Base-by-base conservation (phyloP, 2,888 invertebrate species). In the Drosophila austrosaltans region DNA sequence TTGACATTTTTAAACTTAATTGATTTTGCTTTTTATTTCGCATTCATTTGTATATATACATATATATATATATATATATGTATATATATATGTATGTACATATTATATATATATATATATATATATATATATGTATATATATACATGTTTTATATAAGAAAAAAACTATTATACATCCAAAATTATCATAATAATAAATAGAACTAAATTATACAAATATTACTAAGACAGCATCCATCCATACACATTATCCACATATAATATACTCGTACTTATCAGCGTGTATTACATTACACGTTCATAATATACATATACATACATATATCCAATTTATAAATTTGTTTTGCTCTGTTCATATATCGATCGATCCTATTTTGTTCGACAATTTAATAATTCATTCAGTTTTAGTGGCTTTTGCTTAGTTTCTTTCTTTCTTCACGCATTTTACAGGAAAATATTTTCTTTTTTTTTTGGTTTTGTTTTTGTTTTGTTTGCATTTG, bases 161-260 rank as follows among this genome's bases (percentile, higher is more conserved):
- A 91, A 90, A 90, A 90, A 90, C 90, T 90, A 91, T 90, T 86
- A 87, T 90, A 90, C 90, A 90, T 87, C 82, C 79, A 90, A 90
- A 90, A 90, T 88, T 80, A 90, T 87, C 72, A 89, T 85, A 85
- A 89, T 89, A 85, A 89, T 85, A 89, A 91, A 90, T 91, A 90
- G 81, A 90, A 90, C 89, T 90, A 91, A 91, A 89, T 82, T 88
- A 86, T 86, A 82, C 88, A 90, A 86, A 87, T 83, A 82, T 89
- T 85, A 78, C 89, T 89, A 89, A 48, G 85, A 85, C 82, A 89
- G 85, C 87, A 63, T 77, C 77, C 71, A 76, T 71, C 69, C 69
- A 68, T 75, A 75, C 69, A 62, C 77, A 61, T 76, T 74, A 73
- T 72, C 30, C 54, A 64, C 60, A 72, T 71, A 71, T 64, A 72